Conservation (phyloP, 1,140 invertebrate species). For the Drosophila varians region DNA sequence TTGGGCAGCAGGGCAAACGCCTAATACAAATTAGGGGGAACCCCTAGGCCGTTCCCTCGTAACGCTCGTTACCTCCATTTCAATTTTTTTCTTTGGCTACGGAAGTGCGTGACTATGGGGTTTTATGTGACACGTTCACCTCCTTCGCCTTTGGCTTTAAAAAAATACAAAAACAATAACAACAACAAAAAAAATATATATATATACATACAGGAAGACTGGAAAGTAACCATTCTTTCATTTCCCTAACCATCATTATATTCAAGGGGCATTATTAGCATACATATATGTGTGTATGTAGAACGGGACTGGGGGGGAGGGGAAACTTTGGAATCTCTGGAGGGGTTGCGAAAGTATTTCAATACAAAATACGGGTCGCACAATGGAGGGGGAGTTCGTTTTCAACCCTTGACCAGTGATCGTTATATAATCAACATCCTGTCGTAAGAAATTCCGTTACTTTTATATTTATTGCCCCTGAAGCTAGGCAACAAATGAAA, state of each 20-base stretch:
- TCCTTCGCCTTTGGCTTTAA: conserved; percentile 16
- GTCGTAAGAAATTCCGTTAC: conserved; percentile 23
- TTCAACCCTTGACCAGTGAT: conserved; percentile 34
- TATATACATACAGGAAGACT: conserved; percentile 44
- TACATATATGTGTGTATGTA: too few species aligned
- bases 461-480: neutral
- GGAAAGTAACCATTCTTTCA: conserved; percentile 34
- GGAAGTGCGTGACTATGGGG: conserved; percentile 77
- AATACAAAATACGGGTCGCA: neutral
- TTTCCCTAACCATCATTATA: conserved; percentile 32
- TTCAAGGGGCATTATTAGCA: conserved; percentile 5
- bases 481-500: neutral
- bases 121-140: conserved; percentile 71
- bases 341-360: neutral
- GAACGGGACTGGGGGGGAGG: conserved; percentile 33
- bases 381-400: neutral
- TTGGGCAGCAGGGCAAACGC: conserved; percentile 27
- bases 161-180: neutral
- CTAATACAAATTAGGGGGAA: conserved; percentile 45
- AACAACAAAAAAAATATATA: neutral
- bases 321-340: neutral
- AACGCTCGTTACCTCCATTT: conserved; percentile 30
- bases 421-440: conserved; percentile 32
- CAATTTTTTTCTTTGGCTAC: conserved; percentile 36
- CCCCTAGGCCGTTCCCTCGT: neutral